Conservation (phyloP, 1,140 invertebrate genomes). For the Ceratosolen solmsi region DNA sequence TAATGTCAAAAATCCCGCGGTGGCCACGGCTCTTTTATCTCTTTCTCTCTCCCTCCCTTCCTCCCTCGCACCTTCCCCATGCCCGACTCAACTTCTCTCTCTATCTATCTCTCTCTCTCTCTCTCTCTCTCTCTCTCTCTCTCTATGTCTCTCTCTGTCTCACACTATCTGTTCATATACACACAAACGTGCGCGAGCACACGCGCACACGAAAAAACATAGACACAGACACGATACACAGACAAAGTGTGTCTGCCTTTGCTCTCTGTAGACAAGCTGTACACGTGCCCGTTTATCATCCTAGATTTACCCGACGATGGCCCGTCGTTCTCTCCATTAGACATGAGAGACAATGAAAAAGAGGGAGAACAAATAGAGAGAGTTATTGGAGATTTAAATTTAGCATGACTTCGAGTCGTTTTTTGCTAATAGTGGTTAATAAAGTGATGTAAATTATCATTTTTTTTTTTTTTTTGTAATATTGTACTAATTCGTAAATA, state of each 20-base stretch:
- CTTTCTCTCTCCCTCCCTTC: background rate
- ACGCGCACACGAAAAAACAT: too few relatives aligned
- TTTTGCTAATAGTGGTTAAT: background rate
- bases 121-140: slow-evolving; percentile 8
- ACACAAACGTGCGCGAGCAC: too few relatives aligned
- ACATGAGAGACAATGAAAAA: slow-evolving; percentile 42
- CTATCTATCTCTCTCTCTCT: background rate
- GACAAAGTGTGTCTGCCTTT: too few relatives aligned
- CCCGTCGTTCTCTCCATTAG: slow-evolving; percentile 47
- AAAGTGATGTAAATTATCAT: background rate
- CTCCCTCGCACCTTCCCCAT: background rate
- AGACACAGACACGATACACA: too few relatives aligned
- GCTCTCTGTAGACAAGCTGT: background rate
- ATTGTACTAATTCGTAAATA: too few relatives aligned
- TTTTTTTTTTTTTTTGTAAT: slow-evolving; percentile 12
- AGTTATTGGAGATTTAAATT: slow-evolving; percentile 49
- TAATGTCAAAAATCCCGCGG: slow-evolving; percentile 50
- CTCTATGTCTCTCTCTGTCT: background rate
- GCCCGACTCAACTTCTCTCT: background rate
- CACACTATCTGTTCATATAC: too few relatives aligned
- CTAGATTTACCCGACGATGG: slow-evolving; percentile 47
- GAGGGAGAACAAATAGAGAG: slow-evolving; percentile 40
- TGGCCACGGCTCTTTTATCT: background rate
- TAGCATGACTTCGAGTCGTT: background rate
- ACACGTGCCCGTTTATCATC: slow-evolving; percentile 45